These are phyloP conservation scores for Drusus annulatus DNA, from an alignment of 1,140 invertebrate genomes.

Conservation along the genomic window DNA sequence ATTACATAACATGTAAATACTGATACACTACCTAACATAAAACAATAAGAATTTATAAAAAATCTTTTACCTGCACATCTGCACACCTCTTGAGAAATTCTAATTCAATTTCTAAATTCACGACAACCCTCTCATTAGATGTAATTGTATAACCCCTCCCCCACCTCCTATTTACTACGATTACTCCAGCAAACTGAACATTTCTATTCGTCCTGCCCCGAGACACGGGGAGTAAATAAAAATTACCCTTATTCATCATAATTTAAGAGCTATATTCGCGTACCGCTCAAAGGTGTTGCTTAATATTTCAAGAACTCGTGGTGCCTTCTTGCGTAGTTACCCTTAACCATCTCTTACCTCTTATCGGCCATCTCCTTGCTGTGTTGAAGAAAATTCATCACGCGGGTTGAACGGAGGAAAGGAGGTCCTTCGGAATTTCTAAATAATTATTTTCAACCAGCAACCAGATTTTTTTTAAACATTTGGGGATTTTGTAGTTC, in stretches of 20 bases:
- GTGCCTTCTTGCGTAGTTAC: conserved; percentile 58
- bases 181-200: conserved; percentile 58
- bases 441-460: no score
- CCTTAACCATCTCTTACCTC: conserved; percentile 50
- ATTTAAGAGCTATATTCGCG: conserved; percentile 37
- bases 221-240: conserved; percentile 19
- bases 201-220: conserved; percentile 52
- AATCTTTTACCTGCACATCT: no score
- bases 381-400: conserved; percentile 33
- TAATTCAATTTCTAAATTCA: conserved; percentile 13
- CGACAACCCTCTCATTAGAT: conserved; percentile 50
- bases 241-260: conserved; percentile 31
- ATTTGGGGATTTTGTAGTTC: no score
- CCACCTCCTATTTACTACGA: conserved; percentile 26
- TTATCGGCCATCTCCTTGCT: conserved; percentile 52
- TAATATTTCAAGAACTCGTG: conserved; percentile 57
- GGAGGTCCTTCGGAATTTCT: conserved; percentile 36
- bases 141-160: conserved; percentile 46
- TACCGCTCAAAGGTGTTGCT: conserved; percentile 53
- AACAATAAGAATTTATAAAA: no score
- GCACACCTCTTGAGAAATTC: no score
- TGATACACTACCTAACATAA: no score
- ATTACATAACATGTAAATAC: no score
- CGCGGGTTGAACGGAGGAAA: background rate
- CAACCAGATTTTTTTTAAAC: no score